Conservation (phyloP, 2,888 invertebrate genomes). For the Sinodicranocentrus sp. region DNA sequence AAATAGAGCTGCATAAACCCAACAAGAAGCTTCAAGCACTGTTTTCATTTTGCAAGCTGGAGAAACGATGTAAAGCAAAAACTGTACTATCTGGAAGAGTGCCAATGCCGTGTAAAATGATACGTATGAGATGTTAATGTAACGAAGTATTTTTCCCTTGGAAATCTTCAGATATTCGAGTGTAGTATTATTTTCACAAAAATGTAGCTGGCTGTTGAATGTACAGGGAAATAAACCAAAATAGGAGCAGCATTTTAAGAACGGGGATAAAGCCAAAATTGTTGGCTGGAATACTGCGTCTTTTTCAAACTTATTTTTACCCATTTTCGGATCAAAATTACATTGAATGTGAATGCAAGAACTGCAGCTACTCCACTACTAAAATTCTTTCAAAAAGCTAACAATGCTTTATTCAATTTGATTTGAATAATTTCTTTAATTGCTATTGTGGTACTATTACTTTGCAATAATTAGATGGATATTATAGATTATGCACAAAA, state of each 20-base stretch:
- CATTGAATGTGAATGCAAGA: too few relatives aligned
- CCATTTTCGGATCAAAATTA: too few relatives aligned
- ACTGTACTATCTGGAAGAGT: not conserved
- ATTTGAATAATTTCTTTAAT: too few relatives aligned
- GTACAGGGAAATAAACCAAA: not conserved
- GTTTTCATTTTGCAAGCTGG: not conserved
- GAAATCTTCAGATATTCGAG: not conserved
- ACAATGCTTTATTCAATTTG: too few relatives aligned
- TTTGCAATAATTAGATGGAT: too few relatives aligned
- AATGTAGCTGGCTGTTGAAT: not conserved
- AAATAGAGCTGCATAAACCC: slow-evolving; percentile 1
- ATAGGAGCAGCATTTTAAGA: slow-evolving; percentile 2
- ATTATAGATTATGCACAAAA: too few relatives aligned
- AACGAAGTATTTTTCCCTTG: not conserved
- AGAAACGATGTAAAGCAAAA: not conserved
- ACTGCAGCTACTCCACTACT: too few relatives aligned
- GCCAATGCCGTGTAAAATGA: not conserved
- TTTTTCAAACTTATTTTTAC: too few relatives aligned
- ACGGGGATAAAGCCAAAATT: not conserved
- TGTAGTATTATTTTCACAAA: not conserved
- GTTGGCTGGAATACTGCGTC: not conserved
- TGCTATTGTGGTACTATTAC: too few relatives aligned
- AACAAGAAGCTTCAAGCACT: slow-evolving; percentile 3
- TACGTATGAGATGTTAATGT: not conserved
- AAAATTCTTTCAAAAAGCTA: too few relatives aligned